These are phyloP conservation scores for Pristionchus arcanus DNA, from an alignment of 2,888 invertebrate species.

Conservation along the genomic window DNA sequence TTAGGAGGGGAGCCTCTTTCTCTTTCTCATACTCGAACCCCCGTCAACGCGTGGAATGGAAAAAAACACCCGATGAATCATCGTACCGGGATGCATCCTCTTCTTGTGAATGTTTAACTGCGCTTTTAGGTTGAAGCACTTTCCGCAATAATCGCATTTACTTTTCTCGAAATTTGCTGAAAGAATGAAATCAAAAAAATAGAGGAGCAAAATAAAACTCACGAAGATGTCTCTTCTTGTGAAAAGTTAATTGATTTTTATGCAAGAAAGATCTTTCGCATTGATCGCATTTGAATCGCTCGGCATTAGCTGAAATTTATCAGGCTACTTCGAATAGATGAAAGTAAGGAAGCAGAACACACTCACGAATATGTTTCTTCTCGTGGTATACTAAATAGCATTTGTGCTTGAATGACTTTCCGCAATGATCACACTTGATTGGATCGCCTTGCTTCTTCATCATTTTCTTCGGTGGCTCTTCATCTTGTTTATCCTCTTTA, in stretches of 20 bases:
- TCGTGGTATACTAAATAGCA: background rate
- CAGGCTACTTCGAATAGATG: too few relatives aligned
- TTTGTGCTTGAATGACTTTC: background rate
- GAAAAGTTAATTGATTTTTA: background rate
- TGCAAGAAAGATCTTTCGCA: background rate
- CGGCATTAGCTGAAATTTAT: background rate
- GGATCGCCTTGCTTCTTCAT: background rate
- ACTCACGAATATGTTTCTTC: background rate
- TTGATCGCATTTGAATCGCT: background rate
- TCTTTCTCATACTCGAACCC: too few relatives aligned
- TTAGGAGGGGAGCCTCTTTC: too few relatives aligned
- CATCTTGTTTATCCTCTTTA: background rate
- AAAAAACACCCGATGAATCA: too few relatives aligned
- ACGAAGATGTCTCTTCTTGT: background rate
- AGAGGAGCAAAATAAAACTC: background rate
- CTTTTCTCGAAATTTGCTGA: too few relatives aligned
- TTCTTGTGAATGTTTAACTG: too few relatives aligned
- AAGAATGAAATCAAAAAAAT: too few relatives aligned
- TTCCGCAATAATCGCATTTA: too few relatives aligned
- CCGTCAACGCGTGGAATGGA: too few relatives aligned
- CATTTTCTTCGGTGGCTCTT: background rate
- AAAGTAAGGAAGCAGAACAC: too few relatives aligned
- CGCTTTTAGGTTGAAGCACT: too few relatives aligned
- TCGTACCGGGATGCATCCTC: too few relatives aligned
- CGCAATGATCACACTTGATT: background rate